phyloP scores from a whole-genome alignment of 2,888 invertebrate species.

The Plagodis pulveraria region DNA sequence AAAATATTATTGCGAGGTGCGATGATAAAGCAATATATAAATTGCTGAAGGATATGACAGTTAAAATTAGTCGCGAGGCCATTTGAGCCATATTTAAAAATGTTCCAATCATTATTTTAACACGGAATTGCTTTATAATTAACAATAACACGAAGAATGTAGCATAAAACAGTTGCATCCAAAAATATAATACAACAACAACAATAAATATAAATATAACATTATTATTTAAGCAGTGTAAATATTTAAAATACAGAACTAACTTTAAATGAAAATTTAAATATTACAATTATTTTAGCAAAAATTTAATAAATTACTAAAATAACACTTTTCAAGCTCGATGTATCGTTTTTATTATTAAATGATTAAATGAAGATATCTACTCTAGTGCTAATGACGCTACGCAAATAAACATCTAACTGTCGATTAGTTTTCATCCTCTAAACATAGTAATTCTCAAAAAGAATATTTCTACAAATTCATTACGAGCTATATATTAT shows the following conservation, averaged over 20 bases:
- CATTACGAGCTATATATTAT: slow-evolving; percentile 59
- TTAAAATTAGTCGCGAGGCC: slow-evolving; percentile 35
- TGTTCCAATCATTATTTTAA: slow-evolving; percentile 43
- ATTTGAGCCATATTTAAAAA: slow-evolving; percentile 38
- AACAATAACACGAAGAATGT: slow-evolving; percentile 71
- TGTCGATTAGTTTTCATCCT: slow-evolving; percentile 77
- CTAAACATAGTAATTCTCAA: slow-evolving; percentile 80
- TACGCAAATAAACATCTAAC: slow-evolving; percentile 74
- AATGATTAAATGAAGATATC: slow-evolving; percentile 55
- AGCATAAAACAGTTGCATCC: slow-evolving; percentile 78
- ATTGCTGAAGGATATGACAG: slow-evolving; percentile 29
- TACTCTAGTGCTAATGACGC: slow-evolving; percentile 73
- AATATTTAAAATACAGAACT: slow-evolving; percentile 79
- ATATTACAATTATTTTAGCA: slow-evolving; percentile 73
- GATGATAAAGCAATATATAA: slow-evolving; percentile 59
- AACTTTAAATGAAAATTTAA: slow-evolving; percentile 69
- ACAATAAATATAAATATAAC: slow-evolving; percentile 80
- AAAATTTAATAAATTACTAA: slow-evolving; percentile 76
- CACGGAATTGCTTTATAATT: slow-evolving; percentile 58
- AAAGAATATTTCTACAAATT: slow-evolving; percentile 62
- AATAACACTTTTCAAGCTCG: slow-evolving; percentile 82
- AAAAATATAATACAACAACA: slow-evolving; percentile 81
- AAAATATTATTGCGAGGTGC: slow-evolving; percentile 77
- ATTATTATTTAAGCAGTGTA: slow-evolving; percentile 81
- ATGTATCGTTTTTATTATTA: slow-evolving; percentile 67